Conservation (phyloP, 1,140 invertebrate species). For the Drosophila lini region DNA sequence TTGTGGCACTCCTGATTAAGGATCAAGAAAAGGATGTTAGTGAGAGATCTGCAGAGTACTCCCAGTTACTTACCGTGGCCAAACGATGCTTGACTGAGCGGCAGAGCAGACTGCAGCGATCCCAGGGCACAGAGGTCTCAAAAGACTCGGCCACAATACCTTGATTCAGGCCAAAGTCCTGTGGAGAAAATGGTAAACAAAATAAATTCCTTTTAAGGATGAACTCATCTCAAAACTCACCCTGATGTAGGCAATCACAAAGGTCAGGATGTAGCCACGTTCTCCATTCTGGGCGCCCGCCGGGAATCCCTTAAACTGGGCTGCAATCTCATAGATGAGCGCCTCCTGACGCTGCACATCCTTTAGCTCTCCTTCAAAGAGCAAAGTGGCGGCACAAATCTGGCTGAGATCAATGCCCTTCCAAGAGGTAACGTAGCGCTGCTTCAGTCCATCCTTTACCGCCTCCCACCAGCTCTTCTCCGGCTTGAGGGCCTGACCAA, state of each 20-base stretch:
- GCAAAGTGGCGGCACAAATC: constrained; percentile 95
- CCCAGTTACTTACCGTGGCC: constrained; percentile 60
- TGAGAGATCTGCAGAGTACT: not conserved
- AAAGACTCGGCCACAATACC: constrained; percentile 97
- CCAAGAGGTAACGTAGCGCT: constrained; percentile 94
- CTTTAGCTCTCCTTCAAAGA: constrained; percentile 93
- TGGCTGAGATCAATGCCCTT: constrained; percentile 94
- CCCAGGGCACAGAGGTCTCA: constrained; percentile 99
- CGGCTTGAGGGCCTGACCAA: constrained; percentile 95
- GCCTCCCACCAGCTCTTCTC: constrained; percentile 89
- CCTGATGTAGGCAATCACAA: constrained; percentile 99
- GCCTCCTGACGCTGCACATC: constrained; percentile 92
- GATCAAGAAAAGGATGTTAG: not conserved
- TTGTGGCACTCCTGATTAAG: constrained; percentile 88
- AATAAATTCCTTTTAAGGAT: no score
- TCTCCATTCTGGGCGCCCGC: constrained; percentile 97
- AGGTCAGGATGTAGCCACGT: constrained; percentile 97
- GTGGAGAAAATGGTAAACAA: constrained; percentile 36
- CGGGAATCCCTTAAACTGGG: constrained; percentile 90
- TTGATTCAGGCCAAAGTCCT: constrained; percentile 96
- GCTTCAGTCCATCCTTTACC: constrained; percentile 93
- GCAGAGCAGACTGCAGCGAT: constrained; percentile 92
- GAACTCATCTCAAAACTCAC: constrained; percentile 85
- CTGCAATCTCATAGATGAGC: constrained; percentile 93
- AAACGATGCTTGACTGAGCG: constrained; percentile 95